Percentiles rank a stretch among this genome's conserved stretches.
Evolutionary conservation across 1,140 invertebrate species (phyloP).

Genomic region (Chironomus tepperi): DNA sequence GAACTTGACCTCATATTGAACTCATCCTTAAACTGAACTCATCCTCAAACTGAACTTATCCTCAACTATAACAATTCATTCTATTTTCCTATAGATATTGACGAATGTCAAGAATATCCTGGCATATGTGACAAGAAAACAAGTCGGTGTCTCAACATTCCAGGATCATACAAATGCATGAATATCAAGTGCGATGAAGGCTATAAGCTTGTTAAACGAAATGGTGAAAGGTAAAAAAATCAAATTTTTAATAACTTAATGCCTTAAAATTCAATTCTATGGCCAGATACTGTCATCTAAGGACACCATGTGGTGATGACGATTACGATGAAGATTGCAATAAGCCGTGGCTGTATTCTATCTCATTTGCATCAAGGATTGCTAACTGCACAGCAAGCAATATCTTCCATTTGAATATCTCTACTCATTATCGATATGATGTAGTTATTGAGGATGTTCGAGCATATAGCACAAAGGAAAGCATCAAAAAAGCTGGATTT

Average conservation of each 20-base stretch:
- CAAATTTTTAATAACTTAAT: no score
- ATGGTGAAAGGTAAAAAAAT: not conserved
- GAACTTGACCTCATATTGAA: no score
- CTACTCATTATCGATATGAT: not conserved
- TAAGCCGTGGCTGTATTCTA: not conserved
- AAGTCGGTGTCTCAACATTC: not conserved
- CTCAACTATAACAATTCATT: no score
- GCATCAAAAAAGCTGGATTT: not conserved
- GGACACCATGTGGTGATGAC: not conserved
- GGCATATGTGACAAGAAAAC: not conserved
- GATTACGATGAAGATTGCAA: not conserved
- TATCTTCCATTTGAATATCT: not conserved
- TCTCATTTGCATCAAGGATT: not conserved
- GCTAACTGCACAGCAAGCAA: not conserved
- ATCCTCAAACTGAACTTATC: no score
- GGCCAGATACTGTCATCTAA: not conserved
- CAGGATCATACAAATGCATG: conserved; percentile 1
- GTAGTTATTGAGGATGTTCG: not conserved
- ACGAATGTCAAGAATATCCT: not conserved
- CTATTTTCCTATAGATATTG: no score
- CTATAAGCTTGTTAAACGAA: not conserved
- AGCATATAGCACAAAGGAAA: not conserved
- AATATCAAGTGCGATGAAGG: not conserved
- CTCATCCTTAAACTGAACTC: no score
- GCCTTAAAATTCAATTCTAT: no score